phyloP scores from a whole-genome alignment of 2,888 invertebrate species.

The Cephus pulcher region DNA sequence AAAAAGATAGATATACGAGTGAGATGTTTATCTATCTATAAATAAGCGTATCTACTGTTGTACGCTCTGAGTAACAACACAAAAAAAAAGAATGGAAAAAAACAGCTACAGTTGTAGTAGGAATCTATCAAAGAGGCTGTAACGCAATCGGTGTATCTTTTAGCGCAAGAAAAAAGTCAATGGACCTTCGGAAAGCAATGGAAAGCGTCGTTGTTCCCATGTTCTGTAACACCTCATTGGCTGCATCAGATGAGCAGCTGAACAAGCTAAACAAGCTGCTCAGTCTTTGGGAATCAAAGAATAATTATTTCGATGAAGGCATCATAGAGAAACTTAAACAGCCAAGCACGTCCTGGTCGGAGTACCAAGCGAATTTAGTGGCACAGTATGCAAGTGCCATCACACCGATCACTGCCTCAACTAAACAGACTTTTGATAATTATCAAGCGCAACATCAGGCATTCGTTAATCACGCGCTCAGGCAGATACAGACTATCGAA shows the following conservation, averaged over 20 bases:
- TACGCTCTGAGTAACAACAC: no score
- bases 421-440: constrained; percentile 86
- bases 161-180: constrained; percentile 95
- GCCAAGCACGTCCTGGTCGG: constrained; percentile 88
- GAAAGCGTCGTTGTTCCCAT: constrained; percentile 97
- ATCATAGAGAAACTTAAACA: constrained; percentile 89
- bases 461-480: constrained; percentile 90
- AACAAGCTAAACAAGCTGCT: constrained; percentile 92
- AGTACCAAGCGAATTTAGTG: constrained; percentile 87
- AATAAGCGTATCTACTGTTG: no score
- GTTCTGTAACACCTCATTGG: constrained; percentile 91
- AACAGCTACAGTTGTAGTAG: no score
- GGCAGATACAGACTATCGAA: constrained; percentile 87
- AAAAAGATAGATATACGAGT: no score
- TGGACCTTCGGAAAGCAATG: constrained; percentile 92
- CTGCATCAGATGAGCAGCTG: constrained; percentile 88
- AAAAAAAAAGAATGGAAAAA: no score
- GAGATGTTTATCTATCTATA: no score
- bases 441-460: constrained; percentile 96
- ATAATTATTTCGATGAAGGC: constrained; percentile 85
- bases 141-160: constrained; percentile 54
- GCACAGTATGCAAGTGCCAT: constrained; percentile 84
- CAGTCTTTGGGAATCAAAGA: constrained; percentile 96
- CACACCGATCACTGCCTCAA: constrained; percentile 80
- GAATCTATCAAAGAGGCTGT: background rate